phyloP scores from a whole-genome alignment of 2,888 invertebrate species.

The Cryptocheilus praepositus region DNA sequence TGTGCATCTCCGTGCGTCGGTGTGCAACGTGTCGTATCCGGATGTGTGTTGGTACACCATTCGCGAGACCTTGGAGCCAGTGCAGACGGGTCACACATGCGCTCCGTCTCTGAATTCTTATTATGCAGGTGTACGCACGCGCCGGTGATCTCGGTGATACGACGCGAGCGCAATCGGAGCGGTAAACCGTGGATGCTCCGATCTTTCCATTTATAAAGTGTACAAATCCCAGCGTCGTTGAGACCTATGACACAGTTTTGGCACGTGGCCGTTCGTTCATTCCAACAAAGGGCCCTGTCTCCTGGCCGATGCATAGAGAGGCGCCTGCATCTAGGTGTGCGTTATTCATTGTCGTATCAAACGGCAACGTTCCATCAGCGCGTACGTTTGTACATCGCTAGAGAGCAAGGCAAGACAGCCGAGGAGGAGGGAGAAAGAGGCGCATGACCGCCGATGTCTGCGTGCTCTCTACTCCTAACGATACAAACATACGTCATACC shows the following conservation, averaged over 20 bases:
- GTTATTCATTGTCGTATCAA: conserved; percentile 25
- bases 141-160: too few species aligned
- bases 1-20: neutral
- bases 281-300: too few species aligned
- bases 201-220: neutral
- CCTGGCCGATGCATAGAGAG: too few species aligned
- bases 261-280: too few species aligned
- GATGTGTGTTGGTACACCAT: neutral
- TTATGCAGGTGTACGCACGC: neutral
- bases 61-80: conserved; percentile 6
- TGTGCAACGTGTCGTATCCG: neutral
- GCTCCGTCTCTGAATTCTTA: conserved; percentile 3
- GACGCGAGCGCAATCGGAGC: too few species aligned
- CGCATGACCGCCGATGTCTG: neutral
- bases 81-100: neutral
- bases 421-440: neutral
- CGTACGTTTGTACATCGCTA: neutral
- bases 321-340: neutral
- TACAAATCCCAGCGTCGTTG: too few species aligned
- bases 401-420: neutral
- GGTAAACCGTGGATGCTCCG: neutral
- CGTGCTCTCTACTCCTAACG: neutral
- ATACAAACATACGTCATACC: conserved; percentile 2
- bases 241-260: too few species aligned
- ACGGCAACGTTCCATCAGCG: neutral